Conservation (phyloP, 2,797 vertebrate genomes). For the Nothura maculosa region DNA sequence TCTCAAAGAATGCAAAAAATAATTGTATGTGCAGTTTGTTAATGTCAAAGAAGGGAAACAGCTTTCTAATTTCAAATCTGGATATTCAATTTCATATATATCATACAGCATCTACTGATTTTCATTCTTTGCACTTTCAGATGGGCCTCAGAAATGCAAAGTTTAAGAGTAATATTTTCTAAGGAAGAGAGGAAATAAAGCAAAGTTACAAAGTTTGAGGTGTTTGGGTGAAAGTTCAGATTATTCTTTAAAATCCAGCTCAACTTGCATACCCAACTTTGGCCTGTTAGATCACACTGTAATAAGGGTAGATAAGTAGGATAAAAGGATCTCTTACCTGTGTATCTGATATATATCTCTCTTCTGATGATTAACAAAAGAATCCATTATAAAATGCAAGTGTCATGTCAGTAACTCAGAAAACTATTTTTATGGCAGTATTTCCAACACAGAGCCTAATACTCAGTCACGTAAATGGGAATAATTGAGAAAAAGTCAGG, state of each 20-base stretch:
- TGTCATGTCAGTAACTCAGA: rapidly evolving
- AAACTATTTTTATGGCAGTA: not conserved
- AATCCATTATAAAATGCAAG: not conserved
- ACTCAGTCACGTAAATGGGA: not conserved
- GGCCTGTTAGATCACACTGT: not conserved
- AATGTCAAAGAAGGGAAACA: not conserved
- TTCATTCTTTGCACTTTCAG: not conserved
- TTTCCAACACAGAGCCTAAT: not conserved
- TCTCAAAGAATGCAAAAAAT: not conserved
- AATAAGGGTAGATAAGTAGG: not conserved
- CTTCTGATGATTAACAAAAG: not conserved
- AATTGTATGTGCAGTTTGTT: not conserved
- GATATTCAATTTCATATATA: not conserved
- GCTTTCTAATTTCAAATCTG: not conserved
- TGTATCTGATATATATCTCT: not conserved
- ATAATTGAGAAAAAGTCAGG: rapidly evolving
- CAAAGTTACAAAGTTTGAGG: not conserved
- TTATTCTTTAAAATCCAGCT: not conserved
- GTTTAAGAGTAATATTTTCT: not conserved
- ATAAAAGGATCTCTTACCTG: not conserved
- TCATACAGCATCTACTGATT: not conserved
- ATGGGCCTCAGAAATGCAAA: not conserved
- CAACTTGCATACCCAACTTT: not conserved
- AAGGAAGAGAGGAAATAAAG: not conserved
- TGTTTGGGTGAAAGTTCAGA: not conserved